Evolutionary conservation across 2,888 invertebrate species (phyloP).

Genomic region (Lumbricus terrestris): DNA sequence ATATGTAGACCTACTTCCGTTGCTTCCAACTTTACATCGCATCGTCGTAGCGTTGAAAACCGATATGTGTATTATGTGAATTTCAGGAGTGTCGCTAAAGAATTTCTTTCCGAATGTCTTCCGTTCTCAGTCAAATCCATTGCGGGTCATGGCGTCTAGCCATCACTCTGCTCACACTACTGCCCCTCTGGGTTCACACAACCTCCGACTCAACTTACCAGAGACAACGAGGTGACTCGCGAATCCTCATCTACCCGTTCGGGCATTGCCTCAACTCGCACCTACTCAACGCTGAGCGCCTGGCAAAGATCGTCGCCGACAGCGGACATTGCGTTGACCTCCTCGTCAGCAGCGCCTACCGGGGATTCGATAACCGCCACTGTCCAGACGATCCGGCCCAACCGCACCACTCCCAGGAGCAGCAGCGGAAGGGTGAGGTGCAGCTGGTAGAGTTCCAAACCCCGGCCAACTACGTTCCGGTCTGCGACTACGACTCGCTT

Average conservation of each 20-base stretch:
- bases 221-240: neutral
- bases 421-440: neutral
- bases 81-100: neutral
- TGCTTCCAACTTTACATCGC: neutral
- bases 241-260: constrained; percentile 38
- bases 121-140: neutral
- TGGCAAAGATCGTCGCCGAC: constrained; percentile 30
- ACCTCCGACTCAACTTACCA: neutral
- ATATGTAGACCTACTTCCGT: neutral
- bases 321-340: constrained; percentile 34
- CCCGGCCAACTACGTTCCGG: constrained; percentile 32
- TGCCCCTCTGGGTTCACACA: neutral
- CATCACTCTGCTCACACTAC: neutral
- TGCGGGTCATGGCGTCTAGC: neutral
- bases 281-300: constrained; percentile 36
- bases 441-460: constrained; percentile 25
- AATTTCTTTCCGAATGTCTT: neutral
- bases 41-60: neutral
- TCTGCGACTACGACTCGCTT: constrained; percentile 37
- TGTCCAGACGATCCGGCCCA: neutral
- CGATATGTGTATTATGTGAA: too few species aligned
- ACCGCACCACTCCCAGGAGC: neutral
- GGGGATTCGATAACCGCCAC: neutral
- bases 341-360: constrained; percentile 34
- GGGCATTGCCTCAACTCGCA: constrained; percentile 41